Conservation (phyloP, 92 coral and sea anemone species). For the Nematostella vectensis region DNA sequence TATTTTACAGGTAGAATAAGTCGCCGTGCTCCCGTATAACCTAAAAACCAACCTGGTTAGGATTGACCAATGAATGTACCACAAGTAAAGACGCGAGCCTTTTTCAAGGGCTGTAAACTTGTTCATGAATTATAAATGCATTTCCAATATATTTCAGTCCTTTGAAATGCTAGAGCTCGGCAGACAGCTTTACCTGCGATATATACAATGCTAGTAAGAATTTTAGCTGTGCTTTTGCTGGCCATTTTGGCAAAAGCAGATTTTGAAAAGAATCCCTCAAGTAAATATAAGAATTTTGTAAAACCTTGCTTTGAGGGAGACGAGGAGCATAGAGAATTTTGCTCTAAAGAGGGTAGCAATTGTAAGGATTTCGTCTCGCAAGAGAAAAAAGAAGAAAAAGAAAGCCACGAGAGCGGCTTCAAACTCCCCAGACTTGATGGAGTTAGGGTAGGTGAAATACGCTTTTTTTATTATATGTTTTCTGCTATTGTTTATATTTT, state of each 20-base stretch:
- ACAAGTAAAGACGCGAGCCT: not conserved
- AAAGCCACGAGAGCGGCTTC: constrained; percentile 1
- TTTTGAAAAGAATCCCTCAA: constrained; percentile 1
- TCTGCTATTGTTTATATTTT: too few species aligned
- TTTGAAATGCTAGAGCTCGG: not conserved
- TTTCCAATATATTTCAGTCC: not conserved
- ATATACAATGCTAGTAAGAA: too few species aligned
- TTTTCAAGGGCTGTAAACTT: not conserved
- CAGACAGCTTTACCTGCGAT: too few species aligned
- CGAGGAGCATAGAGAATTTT: constrained; percentile 20
- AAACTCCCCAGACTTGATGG: constrained; percentile 40
- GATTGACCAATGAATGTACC: constrained; percentile 1
- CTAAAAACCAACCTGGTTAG: too few species aligned
- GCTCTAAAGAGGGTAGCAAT: constrained; percentile 41
- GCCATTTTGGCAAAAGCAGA: constrained; percentile 1
- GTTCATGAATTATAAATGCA: not conserved
- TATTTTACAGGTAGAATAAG: too few species aligned
- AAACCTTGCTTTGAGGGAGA: constrained; percentile 53
- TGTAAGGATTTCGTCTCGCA: constrained; percentile 8
- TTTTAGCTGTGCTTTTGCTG: too few species aligned
- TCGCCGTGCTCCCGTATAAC: too few species aligned
- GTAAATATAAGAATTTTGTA: constrained; percentile 5
- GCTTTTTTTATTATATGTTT: too few species aligned
- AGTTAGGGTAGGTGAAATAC: constrained; percentile 24
- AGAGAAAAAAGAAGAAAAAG: not conserved